Percentiles rank a stretch among this genome's conserved stretches.
Conservation (phyloP, 2,888 invertebrate species). For the Mimas tiliae region DNA sequence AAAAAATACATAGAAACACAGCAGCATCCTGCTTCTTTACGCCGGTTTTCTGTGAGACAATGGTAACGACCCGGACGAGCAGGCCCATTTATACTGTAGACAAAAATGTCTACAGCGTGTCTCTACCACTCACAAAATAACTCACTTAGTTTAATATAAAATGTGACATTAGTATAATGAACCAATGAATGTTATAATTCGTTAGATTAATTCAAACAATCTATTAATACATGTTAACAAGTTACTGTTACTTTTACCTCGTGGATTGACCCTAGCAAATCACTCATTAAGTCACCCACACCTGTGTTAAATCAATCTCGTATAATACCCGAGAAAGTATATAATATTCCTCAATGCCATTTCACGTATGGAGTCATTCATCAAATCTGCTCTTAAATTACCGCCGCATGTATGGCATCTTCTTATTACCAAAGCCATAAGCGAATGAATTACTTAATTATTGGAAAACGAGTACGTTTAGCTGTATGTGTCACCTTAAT, state of each 20-base stretch:
- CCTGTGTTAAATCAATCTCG: conserved; percentile 6
- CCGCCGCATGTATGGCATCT: background rate
- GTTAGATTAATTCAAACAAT: background rate
- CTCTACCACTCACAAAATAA: too few relatives aligned
- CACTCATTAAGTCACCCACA: conserved; percentile 7
- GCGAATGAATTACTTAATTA: background rate
- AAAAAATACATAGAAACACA: too few relatives aligned
- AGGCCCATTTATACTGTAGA: too few relatives aligned
- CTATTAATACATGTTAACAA: background rate
- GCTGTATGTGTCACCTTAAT: too few relatives aligned
- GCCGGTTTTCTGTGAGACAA: too few relatives aligned
- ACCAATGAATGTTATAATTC: too few relatives aligned
- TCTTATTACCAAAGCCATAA: background rate
- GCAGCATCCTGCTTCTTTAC: too few relatives aligned
- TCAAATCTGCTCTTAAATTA: background rate
- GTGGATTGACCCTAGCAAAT: background rate
- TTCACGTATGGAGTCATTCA: background rate
- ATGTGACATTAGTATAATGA: too few relatives aligned
- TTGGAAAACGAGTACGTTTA: too few relatives aligned
- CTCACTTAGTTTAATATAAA: too few relatives aligned
- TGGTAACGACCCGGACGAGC: too few relatives aligned
- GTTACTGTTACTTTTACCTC: background rate
- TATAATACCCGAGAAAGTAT: conserved; percentile 6
- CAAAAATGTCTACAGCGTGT: too few relatives aligned
- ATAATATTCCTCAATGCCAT: background rate